These are phyloP conservation scores for Globicephala melas DNA, from an alignment of 2,113 vertebrate genomes.

Conservation along the genomic window DNA sequence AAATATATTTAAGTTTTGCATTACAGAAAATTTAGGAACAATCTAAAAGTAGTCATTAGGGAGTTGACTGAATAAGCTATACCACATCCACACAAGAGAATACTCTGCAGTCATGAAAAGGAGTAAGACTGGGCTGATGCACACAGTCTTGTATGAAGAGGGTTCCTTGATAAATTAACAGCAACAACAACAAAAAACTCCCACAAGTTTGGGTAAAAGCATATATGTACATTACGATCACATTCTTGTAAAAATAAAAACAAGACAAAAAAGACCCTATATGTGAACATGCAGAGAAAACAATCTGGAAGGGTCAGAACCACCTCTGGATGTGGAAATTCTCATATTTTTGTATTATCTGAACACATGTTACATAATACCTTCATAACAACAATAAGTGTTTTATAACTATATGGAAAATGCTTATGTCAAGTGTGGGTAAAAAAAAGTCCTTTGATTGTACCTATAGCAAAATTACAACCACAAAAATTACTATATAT, in stretches of 20 bases:
- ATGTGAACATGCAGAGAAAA: neutral
- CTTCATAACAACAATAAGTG: neutral
- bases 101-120: neutral
- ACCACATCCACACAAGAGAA: neutral
- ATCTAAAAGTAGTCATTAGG: neutral
- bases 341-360: neutral
- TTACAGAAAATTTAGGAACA: neutral
- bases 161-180: neutral
- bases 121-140: neutral
- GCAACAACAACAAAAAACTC: neutral
- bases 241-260: neutral
- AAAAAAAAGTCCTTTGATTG: neutral
- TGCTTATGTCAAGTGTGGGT: neutral
- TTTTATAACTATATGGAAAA: slow-evolving; percentile 9
- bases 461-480: neutral
- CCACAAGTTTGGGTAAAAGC: neutral
- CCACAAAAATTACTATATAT: neutral
- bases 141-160: neutral
- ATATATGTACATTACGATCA: neutral
- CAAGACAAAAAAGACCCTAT: neutral
- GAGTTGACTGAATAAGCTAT: neutral
- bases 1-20: neutral
- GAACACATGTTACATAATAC: neutral
- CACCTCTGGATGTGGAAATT: neutral
- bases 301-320: neutral